These are phyloP conservation scores for Hylyphantes graminicola DNA, from an alignment of 1,140 invertebrate genomes.

Conservation along the genomic window DNA sequence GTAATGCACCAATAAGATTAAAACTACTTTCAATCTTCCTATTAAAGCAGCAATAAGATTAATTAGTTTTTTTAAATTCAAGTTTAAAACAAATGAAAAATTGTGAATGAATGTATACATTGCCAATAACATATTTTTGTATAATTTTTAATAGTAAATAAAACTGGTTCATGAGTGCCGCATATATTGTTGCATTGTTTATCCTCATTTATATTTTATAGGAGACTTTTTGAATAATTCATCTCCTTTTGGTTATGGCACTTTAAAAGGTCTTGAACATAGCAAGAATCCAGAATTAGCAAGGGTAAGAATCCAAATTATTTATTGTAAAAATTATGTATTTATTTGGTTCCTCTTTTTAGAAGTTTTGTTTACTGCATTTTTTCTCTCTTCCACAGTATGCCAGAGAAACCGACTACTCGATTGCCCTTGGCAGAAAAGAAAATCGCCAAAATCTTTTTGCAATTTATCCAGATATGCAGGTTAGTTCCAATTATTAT, in stretches of 20 bases:
- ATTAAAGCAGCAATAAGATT: too few relatives aligned
- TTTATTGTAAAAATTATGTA: neutral
- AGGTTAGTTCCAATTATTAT: conserved; percentile 68
- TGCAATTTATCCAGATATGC: conserved; percentile 75
- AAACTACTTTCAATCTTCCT: too few relatives aligned
- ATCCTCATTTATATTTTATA: conserved; percentile 11
- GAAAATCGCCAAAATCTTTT: conserved; percentile 81
- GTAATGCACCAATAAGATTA: too few relatives aligned
- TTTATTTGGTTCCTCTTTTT: neutral
- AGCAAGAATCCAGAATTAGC: conserved; percentile 90
- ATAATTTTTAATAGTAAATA: too few relatives aligned
- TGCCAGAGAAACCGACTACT: conserved; percentile 87
- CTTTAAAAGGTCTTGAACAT: conserved; percentile 85
- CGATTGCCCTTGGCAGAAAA: conserved; percentile 81
- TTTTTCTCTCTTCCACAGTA: conserved; percentile 69
- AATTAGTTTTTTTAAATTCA: too few relatives aligned
- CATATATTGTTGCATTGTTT: neutral
- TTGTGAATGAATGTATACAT: too few relatives aligned
- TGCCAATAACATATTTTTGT: too few relatives aligned
- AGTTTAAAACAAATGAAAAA: too few relatives aligned
- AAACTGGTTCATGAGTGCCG: too few relatives aligned
- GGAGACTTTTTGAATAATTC: conserved; percentile 43
- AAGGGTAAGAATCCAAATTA: conserved; percentile 68
- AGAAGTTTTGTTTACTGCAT: neutral
- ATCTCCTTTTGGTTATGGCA: conserved; percentile 72